Evolutionary conservation across 1,140 invertebrate genomes (phyloP), one percentile per base, ranked within the genome.

Genomic region (Aphis gossypii): DNA sequence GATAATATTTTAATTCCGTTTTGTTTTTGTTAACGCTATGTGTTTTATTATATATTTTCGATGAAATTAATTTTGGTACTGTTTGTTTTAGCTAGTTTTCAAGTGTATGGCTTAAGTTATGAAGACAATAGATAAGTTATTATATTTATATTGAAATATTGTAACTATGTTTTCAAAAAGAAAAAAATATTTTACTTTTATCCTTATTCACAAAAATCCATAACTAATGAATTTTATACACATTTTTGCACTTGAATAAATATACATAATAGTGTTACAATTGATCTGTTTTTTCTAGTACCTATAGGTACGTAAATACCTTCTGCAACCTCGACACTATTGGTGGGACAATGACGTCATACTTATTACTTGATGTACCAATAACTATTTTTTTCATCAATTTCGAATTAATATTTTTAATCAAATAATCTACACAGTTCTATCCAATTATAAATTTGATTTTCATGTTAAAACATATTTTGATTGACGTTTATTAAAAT

Each of bases 1-100:
- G 48, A 93, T 93, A 93, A 86, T n/a, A 41, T 86, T 93, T 92
- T 3, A 92, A 92, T 51, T 92, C 21, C 21, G 1, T 92, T 30
- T 54, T 51, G 46, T 84, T 84, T 83, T 84, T 92, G 35, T 82
- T 82, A 92, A 38, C 68, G 30, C 83, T 82, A 48, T 51, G 41
- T 48, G 35, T 90, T 90, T 44, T 90, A 21, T 90, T 68, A 38
- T 38, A 89, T 9, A 41, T 44, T 86, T 25, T 84, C 46, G 25
- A 86, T 46, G 0, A 86, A 86, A 86, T 86, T 14, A 25, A 46
- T 46, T 86, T 44, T 46, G 41, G 21, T 86, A 88, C 9, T 60
- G 56, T 38, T 41, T 56, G 35, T 35, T 60, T 88, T 6, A 88
- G 2, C n/a, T 48, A 20, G 23, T 56, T 88, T 60, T 90, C 14